phyloP scores from a whole-genome alignment of 2,113 vertebrate species.

The Hepsetus odoe region DNA sequence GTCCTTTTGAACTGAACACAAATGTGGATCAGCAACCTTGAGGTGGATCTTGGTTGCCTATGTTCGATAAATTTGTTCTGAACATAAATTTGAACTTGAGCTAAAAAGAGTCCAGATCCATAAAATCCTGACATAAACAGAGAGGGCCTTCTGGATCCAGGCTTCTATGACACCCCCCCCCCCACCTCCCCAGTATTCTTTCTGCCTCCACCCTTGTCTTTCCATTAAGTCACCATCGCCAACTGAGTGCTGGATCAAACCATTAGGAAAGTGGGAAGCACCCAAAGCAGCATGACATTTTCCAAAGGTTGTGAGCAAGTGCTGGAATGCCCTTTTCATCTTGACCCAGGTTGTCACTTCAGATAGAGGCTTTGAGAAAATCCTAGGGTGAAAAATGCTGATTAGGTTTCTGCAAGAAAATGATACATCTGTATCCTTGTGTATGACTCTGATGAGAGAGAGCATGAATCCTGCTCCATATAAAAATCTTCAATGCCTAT shows the following conservation, averaged over 20 bases:
- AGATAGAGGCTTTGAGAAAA: neutral
- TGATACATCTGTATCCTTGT: too few species aligned
- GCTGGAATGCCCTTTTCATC: constrained; percentile 57
- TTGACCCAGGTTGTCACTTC: neutral
- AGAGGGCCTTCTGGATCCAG: neutral
- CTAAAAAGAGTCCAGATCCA: too few species aligned
- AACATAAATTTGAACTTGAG: too few species aligned
- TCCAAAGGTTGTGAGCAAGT: constrained; percentile 56
- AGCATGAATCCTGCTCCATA: neutral
- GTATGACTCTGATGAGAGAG: too few species aligned
- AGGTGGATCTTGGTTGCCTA: too few species aligned
- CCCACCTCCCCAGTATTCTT: constrained; percentile 46
- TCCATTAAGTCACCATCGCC: constrained; percentile 68
- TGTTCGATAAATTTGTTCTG: too few species aligned
- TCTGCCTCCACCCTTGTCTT: constrained; percentile 55
- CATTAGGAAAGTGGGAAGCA: constrained; percentile 43
- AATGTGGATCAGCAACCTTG: too few species aligned
- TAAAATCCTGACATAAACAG: neutral
- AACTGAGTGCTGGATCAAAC: constrained; percentile 56
- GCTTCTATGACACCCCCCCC: neutral
- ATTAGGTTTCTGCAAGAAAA: neutral
- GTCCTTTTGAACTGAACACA: too few species aligned
- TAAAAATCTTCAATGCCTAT: neutral
- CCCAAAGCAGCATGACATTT: constrained; percentile 66
- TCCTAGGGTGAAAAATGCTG: neutral